Percentiles rank a stretch among this genome's conserved stretches.
Conservation (phyloP, 2,797 vertebrate species). For the Coccyzus lansbergi region DNA sequence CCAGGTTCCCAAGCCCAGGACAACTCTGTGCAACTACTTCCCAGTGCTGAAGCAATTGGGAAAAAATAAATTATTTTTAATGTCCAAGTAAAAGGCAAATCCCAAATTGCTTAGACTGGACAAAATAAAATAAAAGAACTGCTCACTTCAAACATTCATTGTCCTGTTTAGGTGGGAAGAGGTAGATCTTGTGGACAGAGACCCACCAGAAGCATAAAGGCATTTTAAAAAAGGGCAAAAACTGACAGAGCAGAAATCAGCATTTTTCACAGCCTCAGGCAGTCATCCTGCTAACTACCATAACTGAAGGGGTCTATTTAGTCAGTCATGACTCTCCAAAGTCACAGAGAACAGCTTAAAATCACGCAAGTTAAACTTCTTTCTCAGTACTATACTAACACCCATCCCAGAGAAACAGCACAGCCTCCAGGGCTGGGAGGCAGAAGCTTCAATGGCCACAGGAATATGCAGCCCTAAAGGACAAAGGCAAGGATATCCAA, state of each 20-base stretch:
- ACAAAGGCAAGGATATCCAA: not conserved
- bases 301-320: not conserved
- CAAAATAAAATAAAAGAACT: not conserved
- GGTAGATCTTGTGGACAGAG: not conserved
- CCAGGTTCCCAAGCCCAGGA: not conserved
- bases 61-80: not conserved
- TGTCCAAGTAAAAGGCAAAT: not conserved
- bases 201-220: not conserved
- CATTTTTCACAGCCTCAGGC: not conserved
- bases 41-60: not conserved
- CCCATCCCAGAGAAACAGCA: not conserved
- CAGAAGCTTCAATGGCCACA: not conserved
- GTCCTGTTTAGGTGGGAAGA: not conserved
- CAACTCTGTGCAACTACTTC: not conserved
- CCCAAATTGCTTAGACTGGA: not conserved
- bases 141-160: not conserved
- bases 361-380: not conserved
- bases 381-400: not conserved
- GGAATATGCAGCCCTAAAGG: not conserved
- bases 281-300: not conserved
- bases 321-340: not conserved
- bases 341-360: not conserved
- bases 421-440: not conserved
- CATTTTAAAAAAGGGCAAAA: not conserved
- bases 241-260: not conserved